These are phyloP conservation scores for Antigone vipio DNA, from an alignment of 2,113 vertebrate species.

Conservation along the genomic window DNA sequence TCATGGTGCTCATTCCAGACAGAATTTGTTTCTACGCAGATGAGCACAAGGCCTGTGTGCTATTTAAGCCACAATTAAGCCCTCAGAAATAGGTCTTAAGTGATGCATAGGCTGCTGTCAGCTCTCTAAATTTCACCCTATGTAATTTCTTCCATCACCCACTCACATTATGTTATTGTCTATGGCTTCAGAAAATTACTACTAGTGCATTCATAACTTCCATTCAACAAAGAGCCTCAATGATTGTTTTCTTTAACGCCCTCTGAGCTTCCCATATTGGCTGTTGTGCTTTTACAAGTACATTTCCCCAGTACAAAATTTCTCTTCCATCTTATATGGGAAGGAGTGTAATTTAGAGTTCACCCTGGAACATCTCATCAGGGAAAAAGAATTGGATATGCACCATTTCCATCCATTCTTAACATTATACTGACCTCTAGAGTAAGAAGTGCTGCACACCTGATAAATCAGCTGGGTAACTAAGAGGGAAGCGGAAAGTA, in stretches of 20 bases:
- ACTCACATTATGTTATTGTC: conserved; percentile 52
- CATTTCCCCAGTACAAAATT: conserved; percentile 45
- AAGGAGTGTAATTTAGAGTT: conserved; percentile 43
- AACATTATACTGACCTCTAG: conserved; percentile 80
- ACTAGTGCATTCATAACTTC: conserved; percentile 46
- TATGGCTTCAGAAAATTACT: conserved; percentile 53
- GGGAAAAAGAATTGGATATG: neutral
- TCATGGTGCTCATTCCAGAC: neutral
- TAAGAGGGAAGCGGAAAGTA: neutral
- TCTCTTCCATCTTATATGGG: conserved; percentile 24
- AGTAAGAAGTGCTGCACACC: conserved; percentile 49
- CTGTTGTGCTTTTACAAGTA: conserved; percentile 62
- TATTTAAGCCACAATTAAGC: conserved; percentile 36
- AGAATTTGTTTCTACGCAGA: neutral
- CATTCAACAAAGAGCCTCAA: conserved; percentile 59
- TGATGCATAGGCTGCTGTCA: conserved; percentile 52
- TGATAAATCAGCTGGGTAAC: neutral
- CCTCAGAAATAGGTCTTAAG: conserved; percentile 36
- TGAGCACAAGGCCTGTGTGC: neutral
- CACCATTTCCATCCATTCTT: conserved; percentile 71
- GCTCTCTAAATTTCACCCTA: conserved; percentile 29
- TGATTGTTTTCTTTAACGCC: conserved; percentile 64
- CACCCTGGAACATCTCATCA: conserved; percentile 44
- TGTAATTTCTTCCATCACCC: conserved; percentile 41
- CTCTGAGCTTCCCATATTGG: conserved; percentile 52